These are phyloP conservation scores for Campylomormyrus tamandua DNA, from an alignment of 2,113 vertebrate genomes.

Conservation along the genomic window DNA sequence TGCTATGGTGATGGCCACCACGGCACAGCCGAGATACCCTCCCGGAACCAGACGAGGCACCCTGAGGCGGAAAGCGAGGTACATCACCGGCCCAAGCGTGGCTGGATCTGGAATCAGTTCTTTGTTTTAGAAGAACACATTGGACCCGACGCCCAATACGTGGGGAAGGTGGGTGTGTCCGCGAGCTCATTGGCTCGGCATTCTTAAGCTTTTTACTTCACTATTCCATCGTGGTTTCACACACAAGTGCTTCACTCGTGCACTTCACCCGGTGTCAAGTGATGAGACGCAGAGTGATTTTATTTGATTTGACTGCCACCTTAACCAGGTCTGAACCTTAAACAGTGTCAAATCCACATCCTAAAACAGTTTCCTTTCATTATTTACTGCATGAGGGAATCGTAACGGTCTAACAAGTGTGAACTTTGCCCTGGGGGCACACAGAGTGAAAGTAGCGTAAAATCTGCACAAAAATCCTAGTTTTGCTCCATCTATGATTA, in stretches of 20 bases:
- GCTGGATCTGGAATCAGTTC: slow-evolving; percentile 91
- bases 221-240: not conserved
- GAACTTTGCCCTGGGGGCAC: not conserved
- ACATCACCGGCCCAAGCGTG: slow-evolving; percentile 79
- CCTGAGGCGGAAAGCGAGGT: slow-evolving; percentile 71
- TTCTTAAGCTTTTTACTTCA: not conserved
- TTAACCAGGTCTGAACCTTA: not conserved
- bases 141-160: slow-evolving; percentile 78
- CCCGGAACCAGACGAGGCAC: slow-evolving; percentile 59
- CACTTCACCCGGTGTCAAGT: not conserved
- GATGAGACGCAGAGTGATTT: not conserved
- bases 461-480: not conserved
- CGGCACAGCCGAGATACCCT: slow-evolving; percentile 32
- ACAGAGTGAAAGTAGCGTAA: not conserved
- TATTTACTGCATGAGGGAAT: not conserved
- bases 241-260: not conserved
- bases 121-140: slow-evolving; percentile 90
- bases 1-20: slow-evolving; percentile 66
- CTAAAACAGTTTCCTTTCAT: not conserved
- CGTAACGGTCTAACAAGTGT: not conserved
- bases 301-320: not conserved
- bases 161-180: slow-evolving; percentile 71
- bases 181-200: not conserved
- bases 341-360: not conserved
- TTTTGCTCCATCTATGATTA: not conserved